A percentile compares a stretch with the other conserved stretches of the same genome.
Conservation (phyloP, 2,888 invertebrate species). For the Rhingia rostrata region DNA sequence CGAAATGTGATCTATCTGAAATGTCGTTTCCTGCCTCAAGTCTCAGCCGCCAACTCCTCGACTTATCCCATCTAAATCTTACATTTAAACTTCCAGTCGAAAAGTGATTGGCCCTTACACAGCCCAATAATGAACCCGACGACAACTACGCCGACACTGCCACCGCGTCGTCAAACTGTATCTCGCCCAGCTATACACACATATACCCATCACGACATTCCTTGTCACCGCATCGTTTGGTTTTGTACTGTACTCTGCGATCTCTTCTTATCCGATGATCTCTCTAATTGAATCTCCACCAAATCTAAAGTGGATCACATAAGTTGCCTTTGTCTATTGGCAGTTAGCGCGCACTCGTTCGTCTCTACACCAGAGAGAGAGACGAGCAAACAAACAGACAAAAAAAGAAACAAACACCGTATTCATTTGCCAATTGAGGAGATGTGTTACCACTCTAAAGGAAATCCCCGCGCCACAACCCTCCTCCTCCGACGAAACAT, state of each 20-base stretch:
- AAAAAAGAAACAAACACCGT: conserved; percentile 46
- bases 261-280: conserved; percentile 54
- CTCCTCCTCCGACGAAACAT: conserved; percentile 8
- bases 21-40: too few relatives aligned
- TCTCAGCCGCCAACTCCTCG: background rate
- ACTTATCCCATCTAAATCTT: background rate
- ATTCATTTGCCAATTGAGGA: conserved; percentile 69
- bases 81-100: background rate
- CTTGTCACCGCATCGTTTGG: conserved; percentile 36
- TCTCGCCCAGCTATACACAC: background rate
- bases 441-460: conserved; percentile 68
- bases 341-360: conserved; percentile 23
- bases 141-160: too few relatives aligned
- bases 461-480: conserved; percentile 32
- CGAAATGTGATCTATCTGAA: too few relatives aligned
- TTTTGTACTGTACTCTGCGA: conserved; percentile 5
- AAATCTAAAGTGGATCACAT: conserved; percentile 71
- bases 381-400: conserved; percentile 15
- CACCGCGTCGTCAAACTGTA: conserved; percentile 6
- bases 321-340: conserved; percentile 53
- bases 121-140: background rate
- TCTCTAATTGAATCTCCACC: conserved; percentile 65
- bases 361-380: conserved; percentile 28
- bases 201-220: conserved; percentile 5
- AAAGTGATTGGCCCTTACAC: conserved; percentile 39